Evolutionary conservation across 2,888 invertebrate genomes (phyloP).

Genomic region (Diploptera punctata): DNA sequence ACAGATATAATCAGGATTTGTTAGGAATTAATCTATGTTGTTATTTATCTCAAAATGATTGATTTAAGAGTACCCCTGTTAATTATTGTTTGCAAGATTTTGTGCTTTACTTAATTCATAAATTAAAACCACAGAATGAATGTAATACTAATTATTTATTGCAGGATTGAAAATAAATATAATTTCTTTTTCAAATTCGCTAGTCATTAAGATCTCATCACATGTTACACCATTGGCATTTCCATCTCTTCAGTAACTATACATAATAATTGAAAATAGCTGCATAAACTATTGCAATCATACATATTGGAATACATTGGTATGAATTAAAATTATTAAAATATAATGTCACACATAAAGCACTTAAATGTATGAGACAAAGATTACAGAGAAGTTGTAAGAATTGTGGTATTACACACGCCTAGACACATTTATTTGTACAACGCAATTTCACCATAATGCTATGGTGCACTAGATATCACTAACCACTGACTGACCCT

Average conservation of each 20-base stretch:
- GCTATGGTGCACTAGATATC: conserved; percentile 11
- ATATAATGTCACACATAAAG: conserved; percentile 14
- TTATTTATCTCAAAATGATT: too few species aligned
- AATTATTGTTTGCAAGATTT: too few species aligned
- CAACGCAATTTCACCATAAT: background rate
- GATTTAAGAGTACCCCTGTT: too few species aligned
- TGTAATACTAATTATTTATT: too few species aligned
- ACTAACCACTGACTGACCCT: conserved; percentile 15
- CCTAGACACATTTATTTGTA: conserved; percentile 21
- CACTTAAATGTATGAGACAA: conserved; percentile 21
- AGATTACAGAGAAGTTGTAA: conserved; percentile 18
- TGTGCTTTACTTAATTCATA: too few species aligned
- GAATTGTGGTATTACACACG: background rate
- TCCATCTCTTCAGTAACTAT: background rate
- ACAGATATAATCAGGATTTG: too few species aligned
- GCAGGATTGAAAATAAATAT: too few species aligned
- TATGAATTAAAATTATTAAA: background rate
- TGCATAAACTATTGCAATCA: background rate
- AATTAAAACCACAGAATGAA: too few species aligned
- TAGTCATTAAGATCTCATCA: too few species aligned
- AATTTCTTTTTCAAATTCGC: too few species aligned
- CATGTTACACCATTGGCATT: background rate
- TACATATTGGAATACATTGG: background rate
- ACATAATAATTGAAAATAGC: background rate
- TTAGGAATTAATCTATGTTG: too few species aligned